Evolutionary conservation across 2,888 invertebrate species (phyloP).

Genomic region (Drosophila tripunctata): DNA sequence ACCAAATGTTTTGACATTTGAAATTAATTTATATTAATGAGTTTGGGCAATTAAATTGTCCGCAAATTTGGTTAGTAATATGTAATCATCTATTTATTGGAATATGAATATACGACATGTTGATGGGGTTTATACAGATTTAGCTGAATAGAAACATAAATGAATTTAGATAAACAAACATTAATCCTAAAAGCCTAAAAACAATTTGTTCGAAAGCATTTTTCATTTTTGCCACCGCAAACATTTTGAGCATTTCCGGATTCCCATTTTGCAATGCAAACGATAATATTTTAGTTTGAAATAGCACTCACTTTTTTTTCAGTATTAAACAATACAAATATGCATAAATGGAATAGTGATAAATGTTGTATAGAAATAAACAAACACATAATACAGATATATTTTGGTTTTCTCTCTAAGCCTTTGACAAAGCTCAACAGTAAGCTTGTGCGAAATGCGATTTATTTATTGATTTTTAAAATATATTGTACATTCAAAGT

Average conservation of each 20-base stretch:
- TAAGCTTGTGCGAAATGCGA: constrained; percentile 1
- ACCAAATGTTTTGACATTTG: too few species aligned
- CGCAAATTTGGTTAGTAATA: too few species aligned
- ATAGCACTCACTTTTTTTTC: not conserved
- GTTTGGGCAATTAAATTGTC: too few species aligned
- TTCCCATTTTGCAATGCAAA: not conserved
- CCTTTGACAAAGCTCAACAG: not conserved
- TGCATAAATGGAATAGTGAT: not conserved
- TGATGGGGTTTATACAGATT: not conserved
- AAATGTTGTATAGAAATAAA: not conserved
- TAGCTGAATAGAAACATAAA: not conserved
- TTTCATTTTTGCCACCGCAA: too few species aligned
- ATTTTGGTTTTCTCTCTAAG: not conserved
- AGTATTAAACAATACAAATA: not conserved
- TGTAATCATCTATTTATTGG: too few species aligned
- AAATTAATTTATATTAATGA: too few species aligned
- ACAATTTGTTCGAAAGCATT: too few species aligned
- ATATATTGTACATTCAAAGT: not conserved
- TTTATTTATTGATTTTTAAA: not conserved
- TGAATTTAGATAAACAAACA: not conserved
- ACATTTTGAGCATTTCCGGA: not conserved
- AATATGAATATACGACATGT: not conserved
- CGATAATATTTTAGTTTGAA: not conserved
- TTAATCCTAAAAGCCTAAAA: not conserved
- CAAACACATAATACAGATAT: not conserved